These are phyloP conservation scores for Thaumetopoea pityocampa DNA, from an alignment of 1,140 invertebrate species.

Conservation along the genomic window DNA sequence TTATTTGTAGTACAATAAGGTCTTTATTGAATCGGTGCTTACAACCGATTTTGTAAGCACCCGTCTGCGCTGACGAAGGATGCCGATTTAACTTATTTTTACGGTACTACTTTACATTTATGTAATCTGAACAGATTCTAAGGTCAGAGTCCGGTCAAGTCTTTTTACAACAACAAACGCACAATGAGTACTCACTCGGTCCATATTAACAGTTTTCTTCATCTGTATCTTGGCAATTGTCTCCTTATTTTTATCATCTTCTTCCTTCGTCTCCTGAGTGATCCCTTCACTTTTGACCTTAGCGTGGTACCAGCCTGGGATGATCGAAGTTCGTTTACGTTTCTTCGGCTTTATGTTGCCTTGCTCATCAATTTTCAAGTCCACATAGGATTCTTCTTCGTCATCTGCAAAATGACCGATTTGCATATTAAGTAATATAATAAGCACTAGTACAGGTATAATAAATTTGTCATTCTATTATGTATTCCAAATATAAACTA, in stretches of 20 bases:
- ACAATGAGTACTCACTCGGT: too few relatives aligned
- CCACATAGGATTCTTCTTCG: slow-evolving; percentile 76
- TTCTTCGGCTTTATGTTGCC: slow-evolving; percentile 55
- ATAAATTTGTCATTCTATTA: background rate
- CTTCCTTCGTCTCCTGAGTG: slow-evolving; percentile 15
- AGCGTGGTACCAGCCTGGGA: slow-evolving; percentile 54
- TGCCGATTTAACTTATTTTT: too few relatives aligned
- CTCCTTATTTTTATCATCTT: slow-evolving; percentile 31
- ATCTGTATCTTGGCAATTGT: slow-evolving; percentile 53
- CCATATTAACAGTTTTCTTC: slow-evolving; percentile 62
- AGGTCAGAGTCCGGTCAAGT: too few relatives aligned
- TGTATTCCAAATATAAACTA: background rate
- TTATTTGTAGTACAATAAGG: too few relatives aligned
- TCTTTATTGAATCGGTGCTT: too few relatives aligned
- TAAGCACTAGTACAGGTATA: slow-evolving; percentile 9
- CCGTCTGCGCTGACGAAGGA: too few relatives aligned
- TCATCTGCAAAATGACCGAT: slow-evolving; percentile 69
- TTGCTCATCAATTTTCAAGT: slow-evolving; percentile 67
- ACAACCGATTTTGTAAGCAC: too few relatives aligned
- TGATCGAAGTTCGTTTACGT: slow-evolving; percentile 24
- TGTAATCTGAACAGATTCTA: too few relatives aligned
- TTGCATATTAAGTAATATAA: too few relatives aligned
- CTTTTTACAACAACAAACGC: too few relatives aligned
- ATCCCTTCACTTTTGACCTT: slow-evolving; percentile 30
- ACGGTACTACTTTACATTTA: too few relatives aligned